Evolutionary conservation across 2,797 vertebrate genomes (phyloP), one percentile per base, ranked within the genome.

Genomic region (Graptemys geographica): DNA sequence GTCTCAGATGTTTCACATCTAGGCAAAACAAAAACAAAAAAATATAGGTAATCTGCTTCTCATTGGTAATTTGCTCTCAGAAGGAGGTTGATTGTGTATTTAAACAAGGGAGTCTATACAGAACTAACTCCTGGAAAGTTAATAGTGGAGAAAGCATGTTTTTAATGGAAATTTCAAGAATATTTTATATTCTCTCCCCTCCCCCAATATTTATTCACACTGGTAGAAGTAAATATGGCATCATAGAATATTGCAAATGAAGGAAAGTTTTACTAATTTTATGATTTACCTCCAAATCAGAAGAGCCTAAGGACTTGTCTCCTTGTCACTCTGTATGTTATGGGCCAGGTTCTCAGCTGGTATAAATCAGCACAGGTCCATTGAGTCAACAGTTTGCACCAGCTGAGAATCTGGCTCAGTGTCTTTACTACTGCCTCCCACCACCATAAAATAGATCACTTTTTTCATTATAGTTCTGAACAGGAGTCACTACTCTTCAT

Each of bases 51-150:
- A 41, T 49, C 57, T 85, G 59, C 74, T 85, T 69, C 85, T 90
- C 51, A 86, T 56, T 78, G 28, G 69, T 95, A 96, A 95, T 95
- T 96, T 97, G 97, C 95, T 83, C 56, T 80, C 44, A 47, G 44
- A 47, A 49, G 44, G 44, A 49, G 27, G 6, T 87, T 96, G 94
- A 91, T 96, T 96, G 94, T 94, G 82, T 91, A 89, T 90, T 92
- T 92, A 97, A 97, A 96, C 96, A 97, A 97, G 76, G 87, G 83
- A 55, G 76, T 89, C 95, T 90, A 65, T 81, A 76, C 47, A 84
- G 84, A 96, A 92, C 52, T 57, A 78, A 92, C 80, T 89, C 78
- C 57, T 28, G 57, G 47, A 83, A 69, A 52, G 28, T n/a, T 79
- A 55, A 57, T 0, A 47, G 2, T 1, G 53, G 87, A 85, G 57